Evolutionary conservation across 2,113 vertebrate species (phyloP).

Genomic region (Rhea americana): DNA sequence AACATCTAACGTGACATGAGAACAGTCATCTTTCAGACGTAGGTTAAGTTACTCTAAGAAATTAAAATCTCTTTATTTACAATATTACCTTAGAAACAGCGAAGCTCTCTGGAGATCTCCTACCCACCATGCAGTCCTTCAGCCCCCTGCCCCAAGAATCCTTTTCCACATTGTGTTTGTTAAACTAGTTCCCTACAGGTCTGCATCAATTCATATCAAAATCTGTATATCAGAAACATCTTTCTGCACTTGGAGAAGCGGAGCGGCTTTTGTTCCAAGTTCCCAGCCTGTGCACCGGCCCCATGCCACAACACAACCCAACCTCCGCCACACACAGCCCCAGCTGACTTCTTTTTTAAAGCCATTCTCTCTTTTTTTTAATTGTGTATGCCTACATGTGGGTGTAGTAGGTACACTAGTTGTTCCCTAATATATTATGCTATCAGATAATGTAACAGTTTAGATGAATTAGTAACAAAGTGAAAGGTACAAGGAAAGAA

Average conservation of each 20-base stretch:
- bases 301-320: neutral
- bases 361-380: neutral
- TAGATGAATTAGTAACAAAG: neutral
- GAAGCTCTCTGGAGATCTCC: neutral
- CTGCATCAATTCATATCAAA: neutral
- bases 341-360: neutral
- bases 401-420: neutral
- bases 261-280: neutral
- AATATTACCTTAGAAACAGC: neutral
- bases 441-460: neutral
- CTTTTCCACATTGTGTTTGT: neutral
- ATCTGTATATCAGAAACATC: neutral
- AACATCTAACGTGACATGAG: conserved; percentile 7
- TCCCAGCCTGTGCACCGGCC: neutral
- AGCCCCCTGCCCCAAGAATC: neutral
- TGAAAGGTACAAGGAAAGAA: neutral
- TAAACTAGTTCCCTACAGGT: neutral
- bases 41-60: neutral
- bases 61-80: neutral
- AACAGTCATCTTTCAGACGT: neutral
- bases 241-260: neutral
- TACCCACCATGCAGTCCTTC: neutral
- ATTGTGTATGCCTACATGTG: neutral
- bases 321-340: neutral
- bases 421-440: neutral